Percentiles rank a stretch among this genome's conserved stretches.
Evolutionary conservation across 2,113 vertebrate genomes (phyloP).

Genomic region (Pungitius pungitius): DNA sequence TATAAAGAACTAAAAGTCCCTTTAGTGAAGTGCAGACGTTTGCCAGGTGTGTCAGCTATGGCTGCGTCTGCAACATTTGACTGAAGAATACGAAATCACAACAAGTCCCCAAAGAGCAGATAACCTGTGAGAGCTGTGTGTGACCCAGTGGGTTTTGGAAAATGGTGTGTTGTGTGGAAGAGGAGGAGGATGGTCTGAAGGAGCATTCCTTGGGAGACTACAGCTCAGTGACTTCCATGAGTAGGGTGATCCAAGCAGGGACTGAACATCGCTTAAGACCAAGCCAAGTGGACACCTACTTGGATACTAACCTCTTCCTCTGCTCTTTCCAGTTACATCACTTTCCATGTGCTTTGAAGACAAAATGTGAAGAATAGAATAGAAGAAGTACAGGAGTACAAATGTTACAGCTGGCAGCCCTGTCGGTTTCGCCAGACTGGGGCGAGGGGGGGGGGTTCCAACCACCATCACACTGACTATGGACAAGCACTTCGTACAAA

Average conservation of each 20-base stretch:
- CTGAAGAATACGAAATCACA: background rate
- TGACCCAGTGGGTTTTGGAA: constrained; percentile 34
- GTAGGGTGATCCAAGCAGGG: constrained; percentile 61
- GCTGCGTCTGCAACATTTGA: no score
- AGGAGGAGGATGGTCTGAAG: constrained; percentile 40
- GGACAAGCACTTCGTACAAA: background rate
- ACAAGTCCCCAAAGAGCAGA: background rate
- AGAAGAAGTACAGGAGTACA: background rate
- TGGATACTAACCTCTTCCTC: constrained; percentile 27
- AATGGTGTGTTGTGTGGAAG: constrained; percentile 53
- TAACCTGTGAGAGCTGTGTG: background rate
- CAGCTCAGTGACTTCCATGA: constrained; percentile 49
- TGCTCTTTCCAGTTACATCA: constrained; percentile 19
- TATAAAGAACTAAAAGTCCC: background rate
- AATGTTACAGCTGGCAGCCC: no score
- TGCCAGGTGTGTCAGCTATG: background rate
- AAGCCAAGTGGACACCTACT: constrained; percentile 39
- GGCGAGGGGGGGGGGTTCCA: background rate
- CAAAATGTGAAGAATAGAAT: background rate
- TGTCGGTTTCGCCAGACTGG: no score
- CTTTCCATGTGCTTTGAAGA: background rate
- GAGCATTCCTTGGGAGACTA: constrained; percentile 33
- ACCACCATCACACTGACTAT: background rate
- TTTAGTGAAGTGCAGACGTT: no score
- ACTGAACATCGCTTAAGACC: constrained; percentile 61